Evolutionary conservation across 1,140 invertebrate genomes (phyloP).

Genomic region (Holotrichia oblita): DNA sequence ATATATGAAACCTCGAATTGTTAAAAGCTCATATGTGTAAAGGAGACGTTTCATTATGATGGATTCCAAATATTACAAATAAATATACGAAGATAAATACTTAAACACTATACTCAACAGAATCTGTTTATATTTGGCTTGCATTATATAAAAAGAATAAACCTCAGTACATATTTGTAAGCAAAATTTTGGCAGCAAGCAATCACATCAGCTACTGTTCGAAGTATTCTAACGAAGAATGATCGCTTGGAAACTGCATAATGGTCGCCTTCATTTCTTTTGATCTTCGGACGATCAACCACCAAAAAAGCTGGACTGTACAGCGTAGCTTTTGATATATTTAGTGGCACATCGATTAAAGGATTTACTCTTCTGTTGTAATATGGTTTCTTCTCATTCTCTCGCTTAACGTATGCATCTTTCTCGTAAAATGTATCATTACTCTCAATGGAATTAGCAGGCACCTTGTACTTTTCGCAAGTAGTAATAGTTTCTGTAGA

Average conservation of each 20-base stretch:
- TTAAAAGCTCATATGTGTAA: too few species aligned
- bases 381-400: neutral
- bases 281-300: neutral
- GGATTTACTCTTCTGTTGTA: constrained; percentile 14
- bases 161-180: constrained; percentile 25
- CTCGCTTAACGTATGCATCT: neutral
- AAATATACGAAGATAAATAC: too few species aligned
- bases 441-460: neutral
- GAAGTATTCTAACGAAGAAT: neutral
- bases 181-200: constrained; percentile 16
- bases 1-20: too few species aligned
- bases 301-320: neutral
- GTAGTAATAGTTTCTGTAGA: neutral
- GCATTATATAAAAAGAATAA: constrained; percentile 37
- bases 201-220: neutral
- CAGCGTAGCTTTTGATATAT: neutral
- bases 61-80: too few species aligned
- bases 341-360: neutral
- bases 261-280: neutral
- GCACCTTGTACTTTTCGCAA: constrained; percentile 4
- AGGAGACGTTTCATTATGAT: too few species aligned
- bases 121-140: neutral
- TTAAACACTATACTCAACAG: too few species aligned
- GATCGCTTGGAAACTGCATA: neutral
- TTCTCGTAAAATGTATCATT: constrained; percentile 22